These are phyloP conservation scores for Oryzias javanicus DNA, from an alignment of 2,113 vertebrate species.

Conservation along the genomic window DNA sequence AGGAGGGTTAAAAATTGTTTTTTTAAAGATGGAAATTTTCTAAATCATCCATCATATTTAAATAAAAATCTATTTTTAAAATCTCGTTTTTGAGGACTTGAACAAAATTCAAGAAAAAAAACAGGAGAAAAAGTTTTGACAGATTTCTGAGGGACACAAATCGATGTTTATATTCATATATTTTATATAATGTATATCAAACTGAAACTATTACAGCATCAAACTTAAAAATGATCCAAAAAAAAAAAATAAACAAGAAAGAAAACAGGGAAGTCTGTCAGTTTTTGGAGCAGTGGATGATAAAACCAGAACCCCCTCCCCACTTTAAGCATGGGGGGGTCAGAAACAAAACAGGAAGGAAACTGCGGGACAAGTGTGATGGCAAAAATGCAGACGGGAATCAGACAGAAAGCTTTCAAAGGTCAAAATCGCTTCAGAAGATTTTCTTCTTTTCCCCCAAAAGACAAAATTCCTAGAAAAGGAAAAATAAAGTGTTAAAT, in stretches of 20 bases:
- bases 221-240: constrained; percentile 74
- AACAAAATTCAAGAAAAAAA: background rate
- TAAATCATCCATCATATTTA: constrained; percentile 1
- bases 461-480: constrained; percentile 74
- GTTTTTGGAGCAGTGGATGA: constrained; percentile 49
- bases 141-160: constrained; percentile 66
- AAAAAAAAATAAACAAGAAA: constrained; percentile 39
- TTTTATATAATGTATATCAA: constrained; percentile 82
- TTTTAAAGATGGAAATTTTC: background rate
- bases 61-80: constrained; percentile 1
- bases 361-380: background rate
- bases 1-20: too few species aligned
- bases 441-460: constrained; percentile 53
- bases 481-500: constrained; percentile 66
- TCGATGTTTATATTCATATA: constrained; percentile 76
- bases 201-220: constrained; percentile 83
- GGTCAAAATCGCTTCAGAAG: constrained; percentile 50
- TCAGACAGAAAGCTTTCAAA: constrained; percentile 52
- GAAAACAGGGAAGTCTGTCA: constrained; percentile 45
- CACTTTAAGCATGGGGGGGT: background rate
- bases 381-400: constrained; percentile 41
- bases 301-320: constrained; percentile 47
- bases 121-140: constrained; percentile 25
- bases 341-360: background rate
- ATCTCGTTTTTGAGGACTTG: constrained; percentile 5